These are phyloP conservation scores for Syrphus vitripennis DNA, from an alignment of 2,888 invertebrate genomes.

Conservation along the genomic window DNA sequence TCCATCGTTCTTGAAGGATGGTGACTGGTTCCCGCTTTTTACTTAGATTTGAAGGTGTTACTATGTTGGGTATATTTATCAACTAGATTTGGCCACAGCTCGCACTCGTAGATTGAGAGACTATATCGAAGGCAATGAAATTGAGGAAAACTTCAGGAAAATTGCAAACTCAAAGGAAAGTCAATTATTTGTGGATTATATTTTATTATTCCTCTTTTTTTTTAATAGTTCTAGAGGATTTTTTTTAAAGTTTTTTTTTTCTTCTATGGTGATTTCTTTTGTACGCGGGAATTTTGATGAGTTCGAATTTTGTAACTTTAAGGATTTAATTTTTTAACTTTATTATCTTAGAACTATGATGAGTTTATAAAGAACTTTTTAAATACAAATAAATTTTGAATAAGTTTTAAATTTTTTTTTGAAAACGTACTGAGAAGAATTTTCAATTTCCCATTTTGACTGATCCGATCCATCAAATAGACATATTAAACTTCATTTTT, in stretches of 20 bases:
- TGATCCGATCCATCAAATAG: slow-evolving; percentile 57
- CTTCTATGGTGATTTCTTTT: neutral
- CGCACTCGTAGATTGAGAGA: neutral
- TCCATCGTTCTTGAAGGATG: slow-evolving; percentile 39
- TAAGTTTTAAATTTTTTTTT: slow-evolving; percentile 61
- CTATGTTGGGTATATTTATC: neutral
- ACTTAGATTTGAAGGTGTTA: neutral
- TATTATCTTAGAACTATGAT: neutral
- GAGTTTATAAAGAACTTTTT: neutral
- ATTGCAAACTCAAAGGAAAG: slow-evolving; percentile 17
- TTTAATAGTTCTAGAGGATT: slow-evolving; percentile 47
- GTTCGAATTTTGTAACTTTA: neutral
- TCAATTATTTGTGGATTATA: slow-evolving; percentile 2
- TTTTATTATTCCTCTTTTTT: slow-evolving; percentile 36
- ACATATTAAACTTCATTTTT: slow-evolving; percentile 52
- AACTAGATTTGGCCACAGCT: neutral
- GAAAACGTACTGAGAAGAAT: slow-evolving; percentile 59
- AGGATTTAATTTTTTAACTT: neutral
- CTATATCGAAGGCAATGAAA: neutral
- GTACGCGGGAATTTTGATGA: neutral
- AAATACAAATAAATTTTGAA: slow-evolving; percentile 55
- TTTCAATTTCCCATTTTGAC: slow-evolving; percentile 65
- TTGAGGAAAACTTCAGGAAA: neutral
- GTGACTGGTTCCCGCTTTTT: slow-evolving; percentile 61
- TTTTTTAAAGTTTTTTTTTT: neutral